Base-by-base conservation (phyloP, 1,140 invertebrate genomes). In the Cyphomyrmex costatus region DNA sequence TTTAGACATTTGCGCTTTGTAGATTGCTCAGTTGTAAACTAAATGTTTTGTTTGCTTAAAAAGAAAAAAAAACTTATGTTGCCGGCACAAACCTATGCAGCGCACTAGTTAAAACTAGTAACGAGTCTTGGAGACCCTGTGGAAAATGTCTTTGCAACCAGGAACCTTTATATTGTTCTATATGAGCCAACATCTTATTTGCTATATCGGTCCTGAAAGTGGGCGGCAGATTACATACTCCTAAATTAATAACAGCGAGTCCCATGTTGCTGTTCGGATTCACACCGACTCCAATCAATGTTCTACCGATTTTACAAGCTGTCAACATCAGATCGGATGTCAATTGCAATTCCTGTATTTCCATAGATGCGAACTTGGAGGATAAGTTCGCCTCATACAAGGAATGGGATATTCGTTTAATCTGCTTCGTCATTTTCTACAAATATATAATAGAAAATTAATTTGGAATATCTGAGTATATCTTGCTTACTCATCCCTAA, bases 131-230 rank as follows among this genome's bases (percentile, higher is more conserved):
- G 12, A 96, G 94, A 27, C 96, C 96, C 83, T 96, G 95, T 7
- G 95, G 95, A 77, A 96, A 93, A 89, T 96, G 96, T 79, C 95
- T 93, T 84, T 96, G 95, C 30, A 96, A 86, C 96, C 96, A 96
- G 10, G 96, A 94, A 30, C 96, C 95, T 88, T 96, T 95, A 87
- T 96, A 96, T 78, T 96, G 96, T 89, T 96, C 96, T 61, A 96
- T 96, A 49, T 96, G 94, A 58, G 96, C 95, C n/a, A 96, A 89
- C 92, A 96, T 94, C 92, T 96, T 97, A 91, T 97, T 97, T n/a
- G 96, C 96, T 88, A 97, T 94, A 87, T 97, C 96, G 19, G 96
- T 97, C 82, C 96, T 95, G 56, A 96, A 96, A 24, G 96, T 97
- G 14, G 96, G 95, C 51, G 96, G 95, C 5, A 97, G 92, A 94